Percentiles rank a stretch among this genome's conserved stretches.
Conservation (phyloP, 2,888 invertebrate genomes). For the Conistra vaccinii region DNA sequence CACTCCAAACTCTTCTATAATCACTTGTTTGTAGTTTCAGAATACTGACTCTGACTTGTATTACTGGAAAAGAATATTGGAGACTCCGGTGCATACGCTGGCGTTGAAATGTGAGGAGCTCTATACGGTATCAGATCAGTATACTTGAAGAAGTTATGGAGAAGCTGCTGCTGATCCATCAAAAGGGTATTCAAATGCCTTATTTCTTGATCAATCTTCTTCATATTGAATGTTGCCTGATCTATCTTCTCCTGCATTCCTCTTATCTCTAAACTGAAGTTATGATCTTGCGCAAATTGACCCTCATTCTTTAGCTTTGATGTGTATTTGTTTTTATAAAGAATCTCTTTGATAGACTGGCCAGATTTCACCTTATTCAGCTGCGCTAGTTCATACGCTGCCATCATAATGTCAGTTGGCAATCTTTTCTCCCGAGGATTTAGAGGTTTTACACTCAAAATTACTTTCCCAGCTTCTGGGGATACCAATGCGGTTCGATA, state of each 20-base stretch:
- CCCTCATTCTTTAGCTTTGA: slow-evolving; percentile 91
- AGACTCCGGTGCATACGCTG: slow-evolving; percentile 79
- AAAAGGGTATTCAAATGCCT: slow-evolving; percentile 91
- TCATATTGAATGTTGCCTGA: slow-evolving; percentile 93
- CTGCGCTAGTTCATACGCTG: slow-evolving; percentile 95
- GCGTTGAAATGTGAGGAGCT: slow-evolving; percentile 72
- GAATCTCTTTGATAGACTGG: slow-evolving; percentile 91
- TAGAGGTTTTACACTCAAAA: slow-evolving; percentile 95
- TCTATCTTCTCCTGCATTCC: slow-evolving; percentile 93
- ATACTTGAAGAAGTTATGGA: slow-evolving; percentile 82
- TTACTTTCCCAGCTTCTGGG: slow-evolving; percentile 95
- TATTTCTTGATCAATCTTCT: slow-evolving; percentile 93
- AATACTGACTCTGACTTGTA: slow-evolving; percentile 56
- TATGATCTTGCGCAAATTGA: slow-evolving; percentile 81
- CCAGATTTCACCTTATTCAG: slow-evolving; percentile 93
- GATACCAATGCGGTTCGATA: slow-evolving; percentile 95
- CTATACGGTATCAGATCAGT: slow-evolving; percentile 74
- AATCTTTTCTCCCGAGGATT: slow-evolving; percentile 95
- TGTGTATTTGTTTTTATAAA: slow-evolving; percentile 91
- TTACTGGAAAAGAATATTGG: slow-evolving; percentile 80
- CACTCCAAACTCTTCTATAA: slow-evolving; percentile 3
- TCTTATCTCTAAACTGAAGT: slow-evolving; percentile 90
- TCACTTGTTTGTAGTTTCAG: slow-evolving; percentile 67
- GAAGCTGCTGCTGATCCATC: slow-evolving; percentile 83
- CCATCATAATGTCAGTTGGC: slow-evolving; percentile 94